Evolutionary conservation across 1,140 invertebrate genomes (phyloP), one percentile per base, ranked within the genome.

Genomic region (Drosophila simulans): DNA sequence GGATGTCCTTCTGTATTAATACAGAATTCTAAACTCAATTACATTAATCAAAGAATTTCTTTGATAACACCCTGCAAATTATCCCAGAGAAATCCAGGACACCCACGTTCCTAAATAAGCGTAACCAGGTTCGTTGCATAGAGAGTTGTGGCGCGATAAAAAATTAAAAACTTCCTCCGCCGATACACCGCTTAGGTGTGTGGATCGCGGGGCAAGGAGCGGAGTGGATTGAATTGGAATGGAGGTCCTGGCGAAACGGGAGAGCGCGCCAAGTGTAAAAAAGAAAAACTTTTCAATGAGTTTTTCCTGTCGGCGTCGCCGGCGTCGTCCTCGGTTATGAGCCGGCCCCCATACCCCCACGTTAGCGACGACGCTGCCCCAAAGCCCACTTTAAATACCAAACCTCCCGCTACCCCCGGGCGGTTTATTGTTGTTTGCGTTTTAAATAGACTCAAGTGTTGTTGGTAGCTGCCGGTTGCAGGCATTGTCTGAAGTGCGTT

Each of bases 81-180:
- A 48, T 43, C n/a, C 20, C 8, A 40, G 42, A 7, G 17, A 56
- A 56, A 34, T 40, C 20, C 40, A 8, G 22, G 42, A 12, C n/a
- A 43, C 22, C 45, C 45, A 40, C 31, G 20, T 20, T 3, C 20
- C 49, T 31, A 11, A 51, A 52, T 20, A 46, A 57, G 34, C 48
- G 58, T 55, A 56, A 34, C 39, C 39, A 40, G 51, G 58, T 35
- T 42, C 20, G 35, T 70, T 68, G 64, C 68, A 72, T 42, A 58
- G 31, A 3, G 31, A 31, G 31, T 59, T 13, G 51, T 45, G 45
- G 58, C 49, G 69, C 57, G 72, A 89, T 89, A 89, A 84, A 91
- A 89, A 85, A 91, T 91, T 89, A 86, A 90, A 91, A 91, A 91
- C 89, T 91, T 91, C 68, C 84, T 91, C 89, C 89, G 83, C 77